Conservation (phyloP, 2,113 vertebrate species). For the Tylochromis polylepis region DNA sequence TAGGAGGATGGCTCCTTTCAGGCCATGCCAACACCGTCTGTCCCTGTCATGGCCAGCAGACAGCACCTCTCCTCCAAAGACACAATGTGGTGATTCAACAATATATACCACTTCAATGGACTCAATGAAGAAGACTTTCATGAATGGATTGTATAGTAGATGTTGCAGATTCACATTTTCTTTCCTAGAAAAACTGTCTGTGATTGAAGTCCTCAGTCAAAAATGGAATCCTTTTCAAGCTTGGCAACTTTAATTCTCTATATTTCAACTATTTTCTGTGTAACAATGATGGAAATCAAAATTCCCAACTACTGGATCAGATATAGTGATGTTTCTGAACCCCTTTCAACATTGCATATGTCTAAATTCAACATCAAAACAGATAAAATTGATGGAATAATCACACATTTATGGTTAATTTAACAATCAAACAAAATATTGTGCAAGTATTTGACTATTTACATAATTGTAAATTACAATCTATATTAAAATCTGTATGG, state of each 20-base stretch:
- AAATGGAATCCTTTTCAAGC: background rate
- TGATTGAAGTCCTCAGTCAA: background rate
- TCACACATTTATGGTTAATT: background rate
- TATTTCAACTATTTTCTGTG: accelerated
- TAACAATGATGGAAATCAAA: accelerated
- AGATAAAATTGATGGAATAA: background rate
- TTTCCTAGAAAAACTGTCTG: background rate
- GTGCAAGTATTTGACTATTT: background rate
- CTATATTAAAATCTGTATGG: accelerated
- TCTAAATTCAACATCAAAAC: background rate
- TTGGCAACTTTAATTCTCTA: background rate
- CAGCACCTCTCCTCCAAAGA: background rate
- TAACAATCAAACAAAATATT: background rate
- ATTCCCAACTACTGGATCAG: accelerated
- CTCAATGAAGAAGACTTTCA: background rate
- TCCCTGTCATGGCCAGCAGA: background rate
- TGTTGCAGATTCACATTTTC: accelerated
- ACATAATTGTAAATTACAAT: background rate
- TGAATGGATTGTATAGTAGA: background rate
- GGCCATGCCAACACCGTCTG: conserved; percentile 51
- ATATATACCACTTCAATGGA: background rate
- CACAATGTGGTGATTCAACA: background rate
- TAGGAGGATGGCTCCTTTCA: conserved; percentile 49
- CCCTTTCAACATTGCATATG: background rate
- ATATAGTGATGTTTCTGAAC: background rate